phyloP scores from a whole-genome alignment of 2,113 vertebrate species.

The Redunca redunca region DNA sequence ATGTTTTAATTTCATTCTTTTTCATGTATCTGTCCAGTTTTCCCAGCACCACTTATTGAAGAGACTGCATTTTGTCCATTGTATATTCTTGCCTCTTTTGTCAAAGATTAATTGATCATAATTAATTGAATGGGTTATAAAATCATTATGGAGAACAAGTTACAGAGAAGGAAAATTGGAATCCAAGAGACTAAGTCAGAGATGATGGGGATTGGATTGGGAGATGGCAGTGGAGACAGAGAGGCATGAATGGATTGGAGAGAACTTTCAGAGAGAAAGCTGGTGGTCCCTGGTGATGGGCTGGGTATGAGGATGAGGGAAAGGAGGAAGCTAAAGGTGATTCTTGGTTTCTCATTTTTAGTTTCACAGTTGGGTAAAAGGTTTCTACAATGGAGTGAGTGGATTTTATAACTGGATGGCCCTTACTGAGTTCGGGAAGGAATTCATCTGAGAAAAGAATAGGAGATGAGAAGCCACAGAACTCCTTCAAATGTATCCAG shows the following conservation, averaged over 20 bases:
- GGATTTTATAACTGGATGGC: not conserved
- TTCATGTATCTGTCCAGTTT: not conserved
- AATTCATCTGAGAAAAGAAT: not conserved
- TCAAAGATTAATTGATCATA: not conserved
- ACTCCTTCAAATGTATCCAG: not conserved
- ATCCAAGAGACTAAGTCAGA: not conserved
- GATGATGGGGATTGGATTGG: not conserved
- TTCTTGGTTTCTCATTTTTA: not conserved
- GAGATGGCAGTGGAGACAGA: too few species aligned
- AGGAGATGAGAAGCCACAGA: not conserved
- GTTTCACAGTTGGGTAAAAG: not conserved
- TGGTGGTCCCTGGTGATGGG: not conserved
- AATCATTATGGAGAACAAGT: not conserved
- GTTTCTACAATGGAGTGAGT: not conserved
- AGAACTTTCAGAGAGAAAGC: not conserved
- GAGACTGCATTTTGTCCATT: not conserved
- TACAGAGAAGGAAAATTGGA: not conserved
- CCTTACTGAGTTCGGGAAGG: not conserved
- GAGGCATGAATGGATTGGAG: too few species aligned
- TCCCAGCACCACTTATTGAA: not conserved
- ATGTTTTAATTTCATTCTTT: not conserved
- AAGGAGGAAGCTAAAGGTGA: not conserved
- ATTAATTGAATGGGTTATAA: not conserved
- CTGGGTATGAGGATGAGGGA: not conserved
- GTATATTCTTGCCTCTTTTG: not conserved